A percentile compares a stretch with the other conserved stretches of the same genome.
phyloP scores from a whole-genome alignment of 2,888 invertebrate species.

The Helicoverpa assulta region DNA sequence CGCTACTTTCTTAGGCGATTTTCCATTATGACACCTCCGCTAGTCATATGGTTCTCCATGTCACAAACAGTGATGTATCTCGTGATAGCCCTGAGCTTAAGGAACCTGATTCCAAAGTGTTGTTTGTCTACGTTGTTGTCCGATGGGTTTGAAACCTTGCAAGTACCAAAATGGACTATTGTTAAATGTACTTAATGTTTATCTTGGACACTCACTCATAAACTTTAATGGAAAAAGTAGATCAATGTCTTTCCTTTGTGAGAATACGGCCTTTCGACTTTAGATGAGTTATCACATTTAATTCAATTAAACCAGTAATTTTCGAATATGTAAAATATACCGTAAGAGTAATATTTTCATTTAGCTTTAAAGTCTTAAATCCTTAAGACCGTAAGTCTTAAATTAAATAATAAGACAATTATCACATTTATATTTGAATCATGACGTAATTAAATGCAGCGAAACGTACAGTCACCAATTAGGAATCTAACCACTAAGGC shows the following conservation, averaged over 20 bases:
- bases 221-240: background rate
- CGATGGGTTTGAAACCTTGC: background rate
- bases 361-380: too few species aligned
- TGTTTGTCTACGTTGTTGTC: too few species aligned
- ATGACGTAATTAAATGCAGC: background rate
- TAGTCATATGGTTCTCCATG: too few species aligned
- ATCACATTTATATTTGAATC: background rate
- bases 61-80: background rate
- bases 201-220: background rate
- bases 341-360: too few species aligned
- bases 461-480: background rate
- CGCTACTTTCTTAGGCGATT: too few species aligned
- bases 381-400: too few species aligned
- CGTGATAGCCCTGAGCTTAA: background rate
- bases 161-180: background rate
- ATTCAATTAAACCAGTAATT: too few species aligned
- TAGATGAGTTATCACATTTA: too few species aligned
- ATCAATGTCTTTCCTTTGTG: background rate
- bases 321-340: too few species aligned
- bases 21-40: too few species aligned
- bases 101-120: background rate
- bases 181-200: background rate
- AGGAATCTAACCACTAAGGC: slow-evolving; percentile 18
- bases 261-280: too few species aligned
- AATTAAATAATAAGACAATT: background rate